Conservation (phyloP, 2,888 invertebrate species). For the Ethmia dodecea region DNA sequence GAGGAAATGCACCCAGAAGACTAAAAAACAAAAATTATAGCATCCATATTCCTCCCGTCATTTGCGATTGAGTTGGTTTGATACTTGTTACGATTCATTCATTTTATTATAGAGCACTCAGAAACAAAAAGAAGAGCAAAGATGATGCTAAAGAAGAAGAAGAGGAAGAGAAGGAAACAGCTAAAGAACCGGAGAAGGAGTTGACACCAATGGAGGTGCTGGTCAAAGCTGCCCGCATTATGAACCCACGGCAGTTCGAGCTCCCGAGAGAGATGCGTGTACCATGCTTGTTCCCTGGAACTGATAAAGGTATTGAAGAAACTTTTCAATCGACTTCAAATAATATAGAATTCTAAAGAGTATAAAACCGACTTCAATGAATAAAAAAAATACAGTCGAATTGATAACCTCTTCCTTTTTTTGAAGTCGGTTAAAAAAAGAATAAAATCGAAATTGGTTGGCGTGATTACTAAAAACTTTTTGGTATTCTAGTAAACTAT, state of each 20-base stretch:
- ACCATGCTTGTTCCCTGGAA: slow-evolving; percentile 88
- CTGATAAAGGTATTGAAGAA: slow-evolving; percentile 89
- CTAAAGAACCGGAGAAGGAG: slow-evolving; percentile 35
- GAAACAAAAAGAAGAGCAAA: slow-evolving; percentile 49
- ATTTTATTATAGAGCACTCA: slow-evolving; percentile 32
- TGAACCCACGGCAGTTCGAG: slow-evolving; percentile 95
- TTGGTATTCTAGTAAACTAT: no score
- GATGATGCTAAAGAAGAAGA: slow-evolving; percentile 14
- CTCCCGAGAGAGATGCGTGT: slow-evolving; percentile 88
- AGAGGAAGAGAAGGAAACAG: slow-evolving; percentile 25
- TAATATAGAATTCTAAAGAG: no score
- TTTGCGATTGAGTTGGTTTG: neutral
- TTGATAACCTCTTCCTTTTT: no score
- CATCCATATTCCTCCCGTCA: neutral
- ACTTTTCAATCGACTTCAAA: no score
- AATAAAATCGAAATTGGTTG: no score
- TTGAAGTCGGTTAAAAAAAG: no score
- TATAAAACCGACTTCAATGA: no score
- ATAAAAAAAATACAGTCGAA: no score
- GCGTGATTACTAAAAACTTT: no score
- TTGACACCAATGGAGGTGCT: slow-evolving; percentile 85
- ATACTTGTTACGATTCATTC: neutral
- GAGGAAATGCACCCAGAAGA: no score
- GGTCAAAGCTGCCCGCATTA: slow-evolving; percentile 87
- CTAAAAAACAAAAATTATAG: no score